Percentiles rank a stretch among this genome's conserved stretches.
These are phyloP conservation scores for Drosophila triauraria DNA, from an alignment of 1,140 invertebrate genomes.

Conservation along the genomic window DNA sequence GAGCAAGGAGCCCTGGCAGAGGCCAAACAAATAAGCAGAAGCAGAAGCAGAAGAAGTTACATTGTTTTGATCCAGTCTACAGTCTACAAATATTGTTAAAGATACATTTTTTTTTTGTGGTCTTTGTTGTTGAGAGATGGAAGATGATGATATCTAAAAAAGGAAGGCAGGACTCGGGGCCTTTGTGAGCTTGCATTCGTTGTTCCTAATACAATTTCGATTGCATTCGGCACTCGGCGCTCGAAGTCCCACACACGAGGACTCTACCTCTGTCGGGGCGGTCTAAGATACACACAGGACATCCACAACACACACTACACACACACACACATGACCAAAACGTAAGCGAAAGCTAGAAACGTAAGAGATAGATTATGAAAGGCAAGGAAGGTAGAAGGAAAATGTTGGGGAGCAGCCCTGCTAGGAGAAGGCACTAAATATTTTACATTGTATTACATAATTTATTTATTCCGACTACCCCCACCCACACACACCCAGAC, in stretches of 20 bases:
- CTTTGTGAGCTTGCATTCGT: slow-evolving; percentile 7
- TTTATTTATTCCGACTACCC: slow-evolving; percentile 62
- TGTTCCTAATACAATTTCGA: slow-evolving; percentile 44
- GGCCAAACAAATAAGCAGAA: background rate
- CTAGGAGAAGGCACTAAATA: slow-evolving; percentile 41
- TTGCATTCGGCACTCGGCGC: background rate
- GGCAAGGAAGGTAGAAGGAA: background rate
- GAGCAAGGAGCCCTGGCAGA: slow-evolving; percentile 23
- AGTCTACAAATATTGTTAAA: slow-evolving; percentile 51
- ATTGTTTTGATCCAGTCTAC: slow-evolving; percentile 49
- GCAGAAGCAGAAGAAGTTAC: background rate
- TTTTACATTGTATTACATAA: slow-evolving; percentile 59
- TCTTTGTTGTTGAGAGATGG: slow-evolving; percentile 30
- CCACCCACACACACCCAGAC: slow-evolving; percentile 23
- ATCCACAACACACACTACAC: slow-evolving; percentile 15
- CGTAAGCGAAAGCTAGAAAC: slow-evolving; percentile 34
- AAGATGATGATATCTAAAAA: slow-evolving; percentile 1
- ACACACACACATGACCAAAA: slow-evolving; percentile 58
- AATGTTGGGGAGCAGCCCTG: slow-evolving; percentile 17
- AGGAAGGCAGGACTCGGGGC: background rate
- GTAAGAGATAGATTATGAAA: slow-evolving; percentile 4
- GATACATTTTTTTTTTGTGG: slow-evolving; percentile 26
- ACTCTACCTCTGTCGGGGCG: slow-evolving; percentile 40
- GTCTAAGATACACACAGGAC: slow-evolving; percentile 16
- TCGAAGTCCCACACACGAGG: background rate